Base-by-base conservation (phyloP, 2,113 vertebrate genomes). In the Antechinus stuartii region DNA sequence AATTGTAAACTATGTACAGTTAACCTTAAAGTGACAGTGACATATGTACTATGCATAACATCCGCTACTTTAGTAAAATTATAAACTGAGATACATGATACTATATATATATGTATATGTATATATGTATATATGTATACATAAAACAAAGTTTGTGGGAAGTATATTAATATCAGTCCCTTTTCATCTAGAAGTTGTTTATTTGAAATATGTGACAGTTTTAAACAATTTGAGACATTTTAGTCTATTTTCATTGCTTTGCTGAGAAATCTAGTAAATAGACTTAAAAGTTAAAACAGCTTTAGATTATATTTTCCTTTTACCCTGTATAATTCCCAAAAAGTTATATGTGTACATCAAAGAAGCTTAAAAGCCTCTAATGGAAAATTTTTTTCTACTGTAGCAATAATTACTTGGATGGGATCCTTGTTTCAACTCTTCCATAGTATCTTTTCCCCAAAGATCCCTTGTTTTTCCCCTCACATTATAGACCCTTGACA, bases 401-500 rank as follows among this genome's bases (percentile, higher is more conserved):
- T 91, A 94, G 54, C 93, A 97, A 94, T 98, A 98, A 98, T 98
- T 97, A 98, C 94, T 96, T 96, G 76, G 91, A 97, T 96, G 68
- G 96, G 98, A 96, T 95, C 97, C 96, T 98, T 91, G 89, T 98
- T 97, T 97, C 97, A 95, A 97, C 2, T 2, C 3, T 96, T 93
- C 52, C 16, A 12, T 3, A 96, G 95, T 30, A 90, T 92, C 97
- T 98, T 98, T 96, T 98, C 98, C 98, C 99, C 92, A 96, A 98
- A 98, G 98, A 95, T 47, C 94, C 27, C 97, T 97, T 98, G 97
- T 92, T 99, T 98, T 98, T 96, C 96, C 92, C 96, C 94, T 98
- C 93, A 97, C 95, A 50, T 47, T 8, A 27, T 0, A 96, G 97
- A 97, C 97, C 97, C 96, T 98, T 98, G 98, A 98, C 91, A 97